A percentile compares a stretch with the other conserved stretches of the same genome.
These are phyloP conservation scores for Fringilla coelebs DNA, from an alignment of 2,797 vertebrate species.

Conservation along the genomic window DNA sequence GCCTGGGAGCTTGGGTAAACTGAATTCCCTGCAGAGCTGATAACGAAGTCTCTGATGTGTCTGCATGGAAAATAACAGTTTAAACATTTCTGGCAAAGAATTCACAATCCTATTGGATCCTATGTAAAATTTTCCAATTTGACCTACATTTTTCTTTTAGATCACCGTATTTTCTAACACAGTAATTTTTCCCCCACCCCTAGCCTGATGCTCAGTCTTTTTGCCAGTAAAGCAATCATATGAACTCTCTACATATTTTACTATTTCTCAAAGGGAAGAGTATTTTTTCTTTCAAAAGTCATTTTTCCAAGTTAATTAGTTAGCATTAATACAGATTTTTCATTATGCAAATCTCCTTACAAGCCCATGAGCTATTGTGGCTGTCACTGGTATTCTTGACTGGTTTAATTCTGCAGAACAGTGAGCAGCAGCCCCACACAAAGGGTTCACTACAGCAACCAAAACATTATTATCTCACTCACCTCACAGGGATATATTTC, in stretches of 20 bases:
- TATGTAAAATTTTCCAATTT: not conserved
- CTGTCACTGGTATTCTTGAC: not conserved
- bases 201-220: not conserved
- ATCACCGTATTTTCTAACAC: not conserved
- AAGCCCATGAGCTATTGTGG: not conserved
- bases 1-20: not conserved
- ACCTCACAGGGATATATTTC: not conserved
- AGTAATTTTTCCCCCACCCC: not conserved
- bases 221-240: not conserved
- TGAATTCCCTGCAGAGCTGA: not conserved
- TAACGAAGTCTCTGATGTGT: not conserved
- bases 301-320: not conserved
- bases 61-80: not conserved
- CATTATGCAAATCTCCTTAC: not conserved
- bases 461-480: not conserved
- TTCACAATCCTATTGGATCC: not conserved
- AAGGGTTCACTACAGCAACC: not conserved
- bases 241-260: not conserved
- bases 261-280: not conserved
- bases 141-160: not conserved
- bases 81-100: not conserved
- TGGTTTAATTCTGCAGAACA: not conserved
- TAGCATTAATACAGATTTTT: not conserved
- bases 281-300: not conserved
- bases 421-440: not conserved